Evolutionary conservation across 2,888 invertebrate species (phyloP), one percentile per base, ranked within the genome.

Genomic region (Agriopis leucophaearia): DNA sequence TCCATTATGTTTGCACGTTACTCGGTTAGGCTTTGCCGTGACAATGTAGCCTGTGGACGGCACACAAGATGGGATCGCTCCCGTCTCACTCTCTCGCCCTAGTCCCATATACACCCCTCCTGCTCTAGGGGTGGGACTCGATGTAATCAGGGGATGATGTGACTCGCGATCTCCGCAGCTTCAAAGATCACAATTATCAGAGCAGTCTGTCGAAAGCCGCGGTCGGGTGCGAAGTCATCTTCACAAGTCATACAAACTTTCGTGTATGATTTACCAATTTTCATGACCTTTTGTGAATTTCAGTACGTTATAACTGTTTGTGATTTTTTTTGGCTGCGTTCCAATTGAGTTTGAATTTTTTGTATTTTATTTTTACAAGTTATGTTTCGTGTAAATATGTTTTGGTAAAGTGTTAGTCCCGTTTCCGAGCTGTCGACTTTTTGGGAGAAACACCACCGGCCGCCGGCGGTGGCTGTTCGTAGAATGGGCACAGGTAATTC

Each of bases 401-500:
- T 70, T 44, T 36, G 15, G 51, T 67, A 65, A 68, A 70, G 76
- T 80, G 75, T 71, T 61, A 55, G 67, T 70, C 40, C 73, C 85
- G 78, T 76, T 75, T 78, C 79, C 90, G 94, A 86, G 86, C 94
- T 94, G 94, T 93, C 94, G 84, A 87, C 94, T 73, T 94, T 95
- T 88, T 95, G 95, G 95, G 95, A 94, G 77, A 95, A 95, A 82
- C 94, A 95, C 79, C 94, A 95, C 79, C 95, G 95, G 92, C 84
- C 94, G 88, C 94, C 94, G 82, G 83, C 94, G 91, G 90, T 88
- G 88, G 89, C 92, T 78, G 95, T 95, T 88, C 96, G 96, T 83
- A 96, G 96, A 85, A 96, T 96, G 96, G 96, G 96, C 78, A 96
- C 96, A 95, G 96, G 96, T 96, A 18, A 47, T 16, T 8, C 8